These are phyloP conservation scores for Cathartes aura DNA, from an alignment of 2,113 vertebrate genomes.

Conservation along the genomic window DNA sequence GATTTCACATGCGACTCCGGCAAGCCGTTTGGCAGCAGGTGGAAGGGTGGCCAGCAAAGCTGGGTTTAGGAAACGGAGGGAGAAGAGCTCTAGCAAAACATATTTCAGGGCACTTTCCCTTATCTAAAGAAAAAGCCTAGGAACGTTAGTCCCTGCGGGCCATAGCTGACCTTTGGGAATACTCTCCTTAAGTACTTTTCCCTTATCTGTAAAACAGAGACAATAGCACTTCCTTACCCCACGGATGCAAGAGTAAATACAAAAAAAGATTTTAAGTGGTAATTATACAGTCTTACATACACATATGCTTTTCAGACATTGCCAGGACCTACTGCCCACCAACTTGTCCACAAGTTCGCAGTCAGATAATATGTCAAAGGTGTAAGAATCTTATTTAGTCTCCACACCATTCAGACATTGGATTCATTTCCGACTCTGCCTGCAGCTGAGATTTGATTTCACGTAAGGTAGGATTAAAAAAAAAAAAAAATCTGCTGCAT, in stretches of 20 bases:
- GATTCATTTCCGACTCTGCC: neutral
- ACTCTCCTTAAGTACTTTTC: neutral
- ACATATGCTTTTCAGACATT: neutral
- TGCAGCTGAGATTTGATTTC: neutral
- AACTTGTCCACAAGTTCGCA: rapidly evolving
- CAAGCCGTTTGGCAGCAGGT: neutral
- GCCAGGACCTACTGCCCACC: neutral
- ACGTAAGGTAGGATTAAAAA: neutral
- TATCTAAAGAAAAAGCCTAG: neutral
- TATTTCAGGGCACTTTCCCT: neutral
- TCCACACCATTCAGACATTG: neutral
- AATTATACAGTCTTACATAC: neutral
- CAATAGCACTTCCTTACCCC: neutral
- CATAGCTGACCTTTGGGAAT: neutral
- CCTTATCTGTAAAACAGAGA: neutral
- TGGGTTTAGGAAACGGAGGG: rapidly evolving
- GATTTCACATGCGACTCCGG: rapidly evolving
- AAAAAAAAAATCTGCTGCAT: neutral
- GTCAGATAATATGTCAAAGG: neutral
- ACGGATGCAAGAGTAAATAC: neutral
- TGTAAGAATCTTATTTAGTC: neutral
- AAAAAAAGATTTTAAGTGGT: neutral
- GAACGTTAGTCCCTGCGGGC: neutral
- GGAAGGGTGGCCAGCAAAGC: neutral
- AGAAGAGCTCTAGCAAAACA: neutral